Evolutionary conservation across 2,113 vertebrate genomes (phyloP).

Genomic region (Kryptolebias marmoratus): DNA sequence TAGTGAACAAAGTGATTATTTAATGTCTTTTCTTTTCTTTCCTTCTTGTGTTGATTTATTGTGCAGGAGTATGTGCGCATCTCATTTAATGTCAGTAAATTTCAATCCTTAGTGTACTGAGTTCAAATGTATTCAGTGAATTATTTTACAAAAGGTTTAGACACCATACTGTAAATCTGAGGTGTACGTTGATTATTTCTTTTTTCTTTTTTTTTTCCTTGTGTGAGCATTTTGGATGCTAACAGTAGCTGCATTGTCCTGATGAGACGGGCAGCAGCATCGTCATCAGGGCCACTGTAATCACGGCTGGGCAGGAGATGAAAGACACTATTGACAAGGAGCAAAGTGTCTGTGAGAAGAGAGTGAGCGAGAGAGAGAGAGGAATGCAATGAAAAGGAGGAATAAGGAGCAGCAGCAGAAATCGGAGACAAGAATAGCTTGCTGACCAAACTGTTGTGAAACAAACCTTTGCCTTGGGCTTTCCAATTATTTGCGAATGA

Average conservation of each 20-base stretch:
- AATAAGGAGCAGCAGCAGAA: conserved; percentile 37
- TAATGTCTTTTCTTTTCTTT: background rate
- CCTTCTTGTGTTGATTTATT: background rate
- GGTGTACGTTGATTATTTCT: conserved; percentile 18
- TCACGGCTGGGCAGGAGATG: conserved; percentile 67
- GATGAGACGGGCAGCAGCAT: conserved; percentile 55
- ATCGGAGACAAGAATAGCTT: conserved; percentile 47
- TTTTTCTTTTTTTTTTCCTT: conserved; percentile 7
- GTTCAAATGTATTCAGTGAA: background rate
- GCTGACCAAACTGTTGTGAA: conserved; percentile 57
- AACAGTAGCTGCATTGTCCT: conserved; percentile 75
- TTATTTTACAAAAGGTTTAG: conserved; percentile 20
- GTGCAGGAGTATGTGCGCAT: conserved; percentile 7
- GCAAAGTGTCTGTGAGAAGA: conserved; percentile 41
- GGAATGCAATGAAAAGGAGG: conserved; percentile 54
- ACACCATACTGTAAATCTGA: conserved; percentile 26
- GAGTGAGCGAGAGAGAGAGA: conserved; percentile 9
- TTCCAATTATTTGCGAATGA: conserved; percentile 15
- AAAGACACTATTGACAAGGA: conserved; percentile 74
- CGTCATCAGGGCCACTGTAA: conserved; percentile 73
- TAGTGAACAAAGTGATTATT: background rate
- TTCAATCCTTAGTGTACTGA: background rate
- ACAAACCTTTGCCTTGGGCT: conserved; percentile 51
- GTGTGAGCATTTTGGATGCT: conserved; percentile 19
- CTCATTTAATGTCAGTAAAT: conserved; percentile 25